Evolutionary conservation across 2,797 vertebrate species (phyloP).

Genomic region (Manis crassicaudata): DNA sequence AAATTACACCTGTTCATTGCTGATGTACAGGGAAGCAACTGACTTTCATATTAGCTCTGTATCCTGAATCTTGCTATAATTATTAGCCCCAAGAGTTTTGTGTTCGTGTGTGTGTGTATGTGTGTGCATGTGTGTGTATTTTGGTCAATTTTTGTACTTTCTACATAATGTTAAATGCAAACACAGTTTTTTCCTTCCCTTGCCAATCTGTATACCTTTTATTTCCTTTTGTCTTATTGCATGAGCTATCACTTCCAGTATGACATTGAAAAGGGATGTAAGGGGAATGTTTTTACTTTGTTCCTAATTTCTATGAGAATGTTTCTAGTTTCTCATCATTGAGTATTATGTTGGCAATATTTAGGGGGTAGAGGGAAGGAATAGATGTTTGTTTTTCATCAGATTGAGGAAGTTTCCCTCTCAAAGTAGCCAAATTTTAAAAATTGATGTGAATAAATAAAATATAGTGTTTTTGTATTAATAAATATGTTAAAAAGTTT

Average conservation of each 20-base stretch:
- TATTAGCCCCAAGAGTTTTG: background rate
- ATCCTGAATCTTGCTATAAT: background rate
- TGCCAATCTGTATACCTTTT: background rate
- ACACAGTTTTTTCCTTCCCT: background rate
- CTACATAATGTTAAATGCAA: background rate
- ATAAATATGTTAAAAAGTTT: background rate
- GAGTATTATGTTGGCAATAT: background rate
- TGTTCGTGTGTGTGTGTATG: background rate
- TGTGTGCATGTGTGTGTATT: too few relatives aligned
- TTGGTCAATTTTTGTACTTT: background rate
- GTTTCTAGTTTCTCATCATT: background rate
- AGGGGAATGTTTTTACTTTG: background rate
- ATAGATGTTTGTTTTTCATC: background rate
- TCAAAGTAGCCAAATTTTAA: background rate
- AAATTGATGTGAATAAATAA: background rate
- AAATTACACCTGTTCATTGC: background rate
- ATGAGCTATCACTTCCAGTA: background rate
- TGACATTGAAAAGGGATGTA: background rate
- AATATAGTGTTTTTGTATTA: background rate
- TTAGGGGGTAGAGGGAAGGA: too few relatives aligned
- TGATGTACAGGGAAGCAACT: background rate
- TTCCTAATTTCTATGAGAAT: background rate
- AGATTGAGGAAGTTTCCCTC: background rate
- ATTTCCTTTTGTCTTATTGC: background rate
- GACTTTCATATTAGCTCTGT: background rate